Evolutionary conservation across 2,113 vertebrate genomes (phyloP).

Genomic region (Rhinoderma darwinii): DNA sequence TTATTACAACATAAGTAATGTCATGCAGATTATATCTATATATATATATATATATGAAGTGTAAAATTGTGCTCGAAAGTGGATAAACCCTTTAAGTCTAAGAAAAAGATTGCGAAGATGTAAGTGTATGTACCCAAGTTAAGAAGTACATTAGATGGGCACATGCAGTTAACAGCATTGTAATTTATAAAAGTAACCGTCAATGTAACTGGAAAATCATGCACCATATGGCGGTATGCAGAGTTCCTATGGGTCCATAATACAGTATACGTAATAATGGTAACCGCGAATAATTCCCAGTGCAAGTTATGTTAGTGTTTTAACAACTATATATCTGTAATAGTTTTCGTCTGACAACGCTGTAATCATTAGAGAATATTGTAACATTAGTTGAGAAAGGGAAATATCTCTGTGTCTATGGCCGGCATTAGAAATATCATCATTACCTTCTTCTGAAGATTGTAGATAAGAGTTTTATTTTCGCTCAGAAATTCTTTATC

Average conservation of each 20-base stretch:
- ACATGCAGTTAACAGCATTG: too few relatives aligned
- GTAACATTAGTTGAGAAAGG: neutral
- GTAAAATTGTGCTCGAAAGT: too few relatives aligned
- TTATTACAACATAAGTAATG: too few relatives aligned
- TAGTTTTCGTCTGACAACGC: neutral
- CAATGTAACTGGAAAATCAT: too few relatives aligned
- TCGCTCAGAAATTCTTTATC: neutral
- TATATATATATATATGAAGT: too few relatives aligned
- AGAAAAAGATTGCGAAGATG: too few relatives aligned
- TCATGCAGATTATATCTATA: too few relatives aligned
- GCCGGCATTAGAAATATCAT: neutral
- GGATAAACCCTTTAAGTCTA: too few relatives aligned
- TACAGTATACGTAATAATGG: neutral
- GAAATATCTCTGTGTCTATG: neutral
- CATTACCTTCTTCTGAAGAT: constrained; percentile 54
- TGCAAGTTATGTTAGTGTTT: neutral
- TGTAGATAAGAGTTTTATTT: constrained; percentile 51
- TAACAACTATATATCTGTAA: neutral
- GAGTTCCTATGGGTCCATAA: neutral
- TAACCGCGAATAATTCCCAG: neutral
- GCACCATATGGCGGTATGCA: neutral
- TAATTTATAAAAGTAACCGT: too few relatives aligned
- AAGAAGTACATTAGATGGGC: too few relatives aligned
- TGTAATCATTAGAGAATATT: neutral
- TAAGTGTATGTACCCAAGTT: too few relatives aligned